Base-by-base conservation (phyloP, 1,140 invertebrate species). In the Drosophila biarmipes region DNA sequence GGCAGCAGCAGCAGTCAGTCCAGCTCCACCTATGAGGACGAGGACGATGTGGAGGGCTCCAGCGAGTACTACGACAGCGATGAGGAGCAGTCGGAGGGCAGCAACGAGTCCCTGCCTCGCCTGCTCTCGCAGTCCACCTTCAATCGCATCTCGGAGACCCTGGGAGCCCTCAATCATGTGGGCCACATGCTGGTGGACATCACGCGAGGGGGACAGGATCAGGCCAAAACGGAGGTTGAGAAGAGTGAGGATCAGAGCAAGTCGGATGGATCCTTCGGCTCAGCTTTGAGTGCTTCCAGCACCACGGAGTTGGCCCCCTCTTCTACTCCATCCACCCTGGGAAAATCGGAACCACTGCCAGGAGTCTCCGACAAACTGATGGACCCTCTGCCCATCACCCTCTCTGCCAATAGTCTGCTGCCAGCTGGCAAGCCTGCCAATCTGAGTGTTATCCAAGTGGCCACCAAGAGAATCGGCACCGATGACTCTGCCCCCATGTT, bases 141-240 rank as follows among this genome's bases (percentile, higher is more conserved):
- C 45, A 93, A 93, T 58, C 93, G 92, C 73, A 95, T 95, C 87
- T 94, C 95, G 1, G 95, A 95, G 92, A 95, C 95, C 3, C 87
- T 95, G 8, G 96, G 95, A 3, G 95, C 95, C 15, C 91, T 96
- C 5, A 97, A 97, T 73, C 96, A 96, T 14, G 95, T 97, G 0
- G 96, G 96, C 0, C 94, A 95, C 81, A 96, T 96, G 84, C 93
- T 97, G 51, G 96, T 97, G 0, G 96, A 97, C 73, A 96, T 96
- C 93, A 96, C 94, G 1, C 92, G 94, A 3, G 94, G 94, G 4
- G 92, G 90, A 1, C 89, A 91, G 40, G 84, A 91, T 17, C 64
- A 46, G 15, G 29, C 48, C 24, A 92, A 90, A 42, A 46, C 74
- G n/a, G 79, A 90, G 42, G 92, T 29, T 6, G 66, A 54, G 19